Conservation (phyloP, 2,888 invertebrate genomes). For the Brachynemurus nebulosus region DNA sequence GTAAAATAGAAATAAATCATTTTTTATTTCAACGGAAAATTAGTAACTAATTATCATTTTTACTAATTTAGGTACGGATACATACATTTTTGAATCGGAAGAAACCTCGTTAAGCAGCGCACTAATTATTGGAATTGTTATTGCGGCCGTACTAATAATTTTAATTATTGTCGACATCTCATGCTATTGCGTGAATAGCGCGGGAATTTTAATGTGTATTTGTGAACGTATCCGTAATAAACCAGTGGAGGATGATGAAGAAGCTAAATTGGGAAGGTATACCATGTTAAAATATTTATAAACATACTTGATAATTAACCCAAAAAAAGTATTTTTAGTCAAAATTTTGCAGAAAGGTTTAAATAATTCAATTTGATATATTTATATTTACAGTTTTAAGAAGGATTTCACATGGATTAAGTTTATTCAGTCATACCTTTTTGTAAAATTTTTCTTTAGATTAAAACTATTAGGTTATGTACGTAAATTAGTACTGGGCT, state of each 20-base stretch:
- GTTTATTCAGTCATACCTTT: no score
- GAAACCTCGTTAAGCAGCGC: constrained; percentile 49
- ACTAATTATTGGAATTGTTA: constrained; percentile 72
- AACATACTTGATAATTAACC: neutral
- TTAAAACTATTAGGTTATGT: no score
- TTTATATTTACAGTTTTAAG: no score
- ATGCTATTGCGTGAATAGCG: constrained; percentile 51
- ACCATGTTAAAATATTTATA: constrained; percentile 19
- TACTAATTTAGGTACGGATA: constrained; percentile 21
- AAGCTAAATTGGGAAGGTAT: constrained; percentile 76
- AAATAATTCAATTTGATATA: no score
- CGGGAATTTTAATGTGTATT: constrained; percentile 54
- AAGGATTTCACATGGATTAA: no score
- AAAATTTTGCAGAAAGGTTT: no score
- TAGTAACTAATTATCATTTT: neutral
- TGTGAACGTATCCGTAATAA: constrained; percentile 48
- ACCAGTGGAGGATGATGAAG: constrained; percentile 57
- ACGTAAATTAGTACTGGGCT: no score
- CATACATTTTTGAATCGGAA: constrained; percentile 25
- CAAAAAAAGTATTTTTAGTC: neutral
- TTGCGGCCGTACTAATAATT: constrained; percentile 65
- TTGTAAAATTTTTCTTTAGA: no score
- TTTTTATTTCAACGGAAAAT: no score
- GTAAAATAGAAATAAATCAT: no score
- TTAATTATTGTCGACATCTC: constrained; percentile 74